Base-by-base conservation (phyloP, 2,113 vertebrate species). In the Thunnus thynnus region DNA sequence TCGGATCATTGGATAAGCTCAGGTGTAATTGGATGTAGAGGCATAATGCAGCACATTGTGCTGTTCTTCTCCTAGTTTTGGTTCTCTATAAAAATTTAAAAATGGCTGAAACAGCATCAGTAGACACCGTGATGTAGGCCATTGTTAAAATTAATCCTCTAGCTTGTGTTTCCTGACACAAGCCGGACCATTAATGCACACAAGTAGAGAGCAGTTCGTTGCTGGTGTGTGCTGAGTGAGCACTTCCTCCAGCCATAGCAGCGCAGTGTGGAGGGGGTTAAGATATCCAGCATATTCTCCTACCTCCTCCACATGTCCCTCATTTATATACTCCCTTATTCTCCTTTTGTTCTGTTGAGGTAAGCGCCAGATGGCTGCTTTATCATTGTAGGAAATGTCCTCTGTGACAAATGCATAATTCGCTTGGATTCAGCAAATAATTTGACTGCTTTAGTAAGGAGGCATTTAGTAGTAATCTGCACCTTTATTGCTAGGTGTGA, bases 161-260 rank as follows among this genome's bases (percentile, higher is more conserved):
- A n/a, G 72, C 68, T 76, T 3, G 64, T 55, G 51, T 84, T 74
- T 80, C 13, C 11, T 72, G 76, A 80, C 76, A 27, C 51, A 17
- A 69, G 75, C 54, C 1, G 32, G 69, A 46, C 22, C 65, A 22
- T 68, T 81, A 80, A 73, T 32, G 70, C 36, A 41, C 36, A 9
- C 7, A 41, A 78, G 75, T 9, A 25, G 27, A 56, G 65, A 58
- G 27, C 55, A 64, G 55, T 32, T n/a, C 41, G 8, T 62, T 16
- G 41, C 58, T 36, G 2, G 60, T 3, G 10, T 25, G 46, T 90
- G 92, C 91, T 67, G 88, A 91, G 73, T 76, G 56, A 84, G 89
- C 89, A 74, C 75, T 77, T 67, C 0, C 52, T 70, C 66, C 65
- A 76, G 70, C 80, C 80, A 66, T 27, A 70, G 75, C 74, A 84